A percentile compares a stretch with the other conserved stretches of the same genome.
These are phyloP conservation scores for Parus major DNA, from an alignment of 2,113 vertebrate species.

Conservation along the genomic window DNA sequence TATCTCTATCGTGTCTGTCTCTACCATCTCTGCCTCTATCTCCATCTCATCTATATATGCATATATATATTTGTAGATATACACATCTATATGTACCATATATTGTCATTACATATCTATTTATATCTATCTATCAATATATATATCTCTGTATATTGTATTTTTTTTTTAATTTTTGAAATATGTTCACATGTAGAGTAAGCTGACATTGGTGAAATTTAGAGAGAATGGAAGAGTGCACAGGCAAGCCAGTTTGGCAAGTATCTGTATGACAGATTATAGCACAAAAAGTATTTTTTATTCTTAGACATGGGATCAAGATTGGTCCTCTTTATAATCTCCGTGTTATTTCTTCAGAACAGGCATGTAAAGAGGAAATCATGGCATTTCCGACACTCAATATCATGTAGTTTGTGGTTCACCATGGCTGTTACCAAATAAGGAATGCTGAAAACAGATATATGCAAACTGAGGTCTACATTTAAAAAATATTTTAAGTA, in stretches of 20 bases:
- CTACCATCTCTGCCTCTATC: neutral
- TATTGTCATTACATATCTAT: too few species aligned
- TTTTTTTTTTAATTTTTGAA: neutral
- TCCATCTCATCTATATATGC: neutral
- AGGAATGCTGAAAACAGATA: neutral
- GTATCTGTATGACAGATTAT: neutral
- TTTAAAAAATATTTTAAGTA: neutral
- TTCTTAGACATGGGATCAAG: neutral
- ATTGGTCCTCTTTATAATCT: neutral
- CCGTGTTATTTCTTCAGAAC: neutral
- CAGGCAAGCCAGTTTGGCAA: neutral
- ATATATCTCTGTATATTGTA: neutral
- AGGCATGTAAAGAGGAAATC: accelerated
- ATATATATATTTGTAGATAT: too few species aligned
- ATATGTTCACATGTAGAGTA: neutral
- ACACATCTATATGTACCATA: accelerated
- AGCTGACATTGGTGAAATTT: neutral
- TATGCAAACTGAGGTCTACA: neutral
- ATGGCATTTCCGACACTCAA: neutral
- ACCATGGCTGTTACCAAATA: neutral
- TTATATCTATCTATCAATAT: neutral
- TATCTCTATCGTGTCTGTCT: neutral
- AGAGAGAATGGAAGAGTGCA: neutral
- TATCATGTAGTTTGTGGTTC: neutral
- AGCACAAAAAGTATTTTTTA: neutral